phyloP scores from a whole-genome alignment of 2,113 vertebrate genomes.

The Callithrix jacchus region DNA sequence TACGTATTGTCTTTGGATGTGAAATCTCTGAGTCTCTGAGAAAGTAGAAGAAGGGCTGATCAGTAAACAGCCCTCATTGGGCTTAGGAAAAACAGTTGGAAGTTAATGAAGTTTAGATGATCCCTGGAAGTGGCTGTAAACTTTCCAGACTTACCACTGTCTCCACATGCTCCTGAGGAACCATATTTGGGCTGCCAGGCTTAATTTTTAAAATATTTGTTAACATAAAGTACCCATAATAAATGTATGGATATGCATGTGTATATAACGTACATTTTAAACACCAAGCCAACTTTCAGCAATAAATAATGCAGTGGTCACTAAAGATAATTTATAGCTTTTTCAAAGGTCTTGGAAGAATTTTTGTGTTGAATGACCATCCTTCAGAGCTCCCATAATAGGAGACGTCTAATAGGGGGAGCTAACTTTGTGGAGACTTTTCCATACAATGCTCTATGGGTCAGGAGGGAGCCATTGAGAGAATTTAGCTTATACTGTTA shows the following conservation, averaged over 20 bases:
- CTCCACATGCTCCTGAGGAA: neutral
- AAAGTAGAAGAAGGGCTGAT: neutral
- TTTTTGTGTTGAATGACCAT: neutral
- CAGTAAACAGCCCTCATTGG: neutral
- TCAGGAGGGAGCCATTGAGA: neutral
- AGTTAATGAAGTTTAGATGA: neutral
- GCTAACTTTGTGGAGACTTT: neutral
- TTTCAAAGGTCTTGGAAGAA: neutral
- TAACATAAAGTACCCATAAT: neutral
- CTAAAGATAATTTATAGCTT: neutral
- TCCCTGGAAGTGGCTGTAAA: neutral
- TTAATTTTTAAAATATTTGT: slow-evolving; percentile 2
- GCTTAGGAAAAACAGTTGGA: neutral
- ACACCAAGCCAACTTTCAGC: neutral
- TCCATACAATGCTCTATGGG: neutral
- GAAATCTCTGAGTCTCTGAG: neutral
- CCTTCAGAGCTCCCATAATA: neutral
- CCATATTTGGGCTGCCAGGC: neutral
- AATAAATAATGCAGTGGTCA: neutral
- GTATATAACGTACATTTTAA: neutral
- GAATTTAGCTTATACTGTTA: neutral
- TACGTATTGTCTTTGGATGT: neutral
- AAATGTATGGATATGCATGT: neutral
- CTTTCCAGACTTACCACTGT: neutral
- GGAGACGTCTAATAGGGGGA: neutral